These are phyloP conservation scores for Ammospiza caudacuta DNA, from an alignment of 2,113 vertebrate species.

Conservation along the genomic window DNA sequence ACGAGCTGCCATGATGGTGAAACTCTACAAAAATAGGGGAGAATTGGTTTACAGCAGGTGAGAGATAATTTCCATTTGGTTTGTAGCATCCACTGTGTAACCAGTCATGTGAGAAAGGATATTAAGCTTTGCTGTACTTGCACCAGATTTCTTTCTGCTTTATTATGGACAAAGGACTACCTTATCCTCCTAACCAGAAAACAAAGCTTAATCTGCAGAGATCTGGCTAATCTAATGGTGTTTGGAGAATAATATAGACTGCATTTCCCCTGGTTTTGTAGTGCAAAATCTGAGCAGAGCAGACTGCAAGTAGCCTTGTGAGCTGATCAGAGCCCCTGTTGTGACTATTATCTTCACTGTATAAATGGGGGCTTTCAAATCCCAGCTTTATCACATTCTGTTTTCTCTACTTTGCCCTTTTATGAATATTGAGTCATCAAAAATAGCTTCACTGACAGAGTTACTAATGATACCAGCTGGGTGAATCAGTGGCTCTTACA, in stretches of 20 bases:
- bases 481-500: slow-evolving; percentile 53
- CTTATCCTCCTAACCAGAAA: slow-evolving; percentile 23
- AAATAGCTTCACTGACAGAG: slow-evolving; percentile 60
- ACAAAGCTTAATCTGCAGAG: slow-evolving; percentile 48
- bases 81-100: background rate
- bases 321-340: slow-evolving; percentile 51
- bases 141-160: background rate
- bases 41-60: background rate
- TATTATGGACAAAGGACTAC: background rate
- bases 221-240: slow-evolving; percentile 31
- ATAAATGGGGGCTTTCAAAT: slow-evolving; percentile 67
- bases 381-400: slow-evolving; percentile 62
- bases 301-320: background rate
- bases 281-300: background rate
- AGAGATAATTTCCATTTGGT: background rate
- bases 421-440: slow-evolving; percentile 71
- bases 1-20: background rate
- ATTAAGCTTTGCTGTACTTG: slow-evolving; percentile 8
- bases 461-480: slow-evolving; percentile 55
- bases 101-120: background rate
- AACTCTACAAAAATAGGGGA: background rate
- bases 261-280: background rate
- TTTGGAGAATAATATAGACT: background rate
- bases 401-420: slow-evolving; percentile 67
- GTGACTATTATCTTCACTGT: slow-evolving; percentile 31